Evolutionary conservation across 2,888 invertebrate genomes (phyloP), one percentile per base, ranked within the genome.

Genomic region (Drosophila kokeensis): DNA sequence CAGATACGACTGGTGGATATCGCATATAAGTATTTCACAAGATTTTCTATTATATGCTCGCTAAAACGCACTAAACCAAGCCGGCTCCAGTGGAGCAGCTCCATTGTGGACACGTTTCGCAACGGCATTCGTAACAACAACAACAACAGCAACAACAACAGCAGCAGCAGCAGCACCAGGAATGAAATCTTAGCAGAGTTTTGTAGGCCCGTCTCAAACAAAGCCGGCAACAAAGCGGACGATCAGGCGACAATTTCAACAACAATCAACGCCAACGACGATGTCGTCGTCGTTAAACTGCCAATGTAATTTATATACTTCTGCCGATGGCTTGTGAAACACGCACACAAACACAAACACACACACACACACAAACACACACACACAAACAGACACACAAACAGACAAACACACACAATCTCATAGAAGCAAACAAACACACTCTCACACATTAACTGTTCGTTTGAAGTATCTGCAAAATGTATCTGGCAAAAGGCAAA

Each of bases 241-340:
- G 64, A 76, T 74, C 66, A 36, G 82, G 81, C 68, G 68, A 79
- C 70, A 81, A 67, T 72, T 74, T 69, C 24, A 73, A 34, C 74
- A 69, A 62, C 73, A 65, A 78, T 45, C 73, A 64, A 64, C 50
- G 74, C 54, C 52, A 77, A 21, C 40, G 27, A 38, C 32, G 34
- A 34, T 50, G 62, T 30, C 24, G 61, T 52, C 69, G 66, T 71
- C 81, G 87, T 76, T 79, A 73, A 87, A 66, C 82, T 79, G 83
- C 79, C 83, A 88, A 86, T 88, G 83, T 88, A 86, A 88, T 88
- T 84, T 88, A 84, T 84, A 81, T 89, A 87, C 87, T 81, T 71
- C 59, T 48, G 71, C 38, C 58, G 81, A 59, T 76, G 72, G 67
- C 76, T 82, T 89, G 79, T 76, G 76, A 81, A 78, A 73, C 63